Evolutionary conservation across 1,140 invertebrate species (phyloP).

Genomic region (Tribolium castaneum): DNA sequence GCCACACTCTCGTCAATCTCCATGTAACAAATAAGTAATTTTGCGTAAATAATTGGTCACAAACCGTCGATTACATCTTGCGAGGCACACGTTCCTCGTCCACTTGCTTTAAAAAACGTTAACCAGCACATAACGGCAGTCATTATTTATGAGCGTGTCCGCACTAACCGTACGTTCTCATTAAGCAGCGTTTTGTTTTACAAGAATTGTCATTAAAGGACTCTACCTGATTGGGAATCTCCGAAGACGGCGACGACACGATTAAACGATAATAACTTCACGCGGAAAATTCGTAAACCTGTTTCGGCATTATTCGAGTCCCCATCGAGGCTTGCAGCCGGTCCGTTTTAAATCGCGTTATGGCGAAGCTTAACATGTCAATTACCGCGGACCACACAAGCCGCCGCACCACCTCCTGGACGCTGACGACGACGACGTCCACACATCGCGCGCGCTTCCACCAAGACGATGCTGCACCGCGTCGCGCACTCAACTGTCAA

Average conservation of each 20-base stretch:
- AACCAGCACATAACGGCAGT: constrained; percentile 12
- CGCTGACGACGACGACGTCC: not conserved
- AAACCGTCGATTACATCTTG: not conserved
- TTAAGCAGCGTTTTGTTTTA: constrained; percentile 16
- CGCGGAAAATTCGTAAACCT: constrained; percentile 50
- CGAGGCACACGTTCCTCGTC: not conserved
- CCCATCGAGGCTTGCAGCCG: constrained; percentile 7
- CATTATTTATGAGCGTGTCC: constrained; percentile 21
- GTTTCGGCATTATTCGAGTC: constrained; percentile 54
- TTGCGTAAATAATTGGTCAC: not conserved
- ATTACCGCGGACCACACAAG: constrained; percentile 57
- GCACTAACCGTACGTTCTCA: constrained; percentile 8
- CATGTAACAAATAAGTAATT: not conserved
- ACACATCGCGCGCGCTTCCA: constrained; percentile 25
- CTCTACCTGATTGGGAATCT: not conserved
- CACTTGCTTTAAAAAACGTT: constrained; percentile 25
- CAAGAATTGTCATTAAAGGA: constrained; percentile 1
- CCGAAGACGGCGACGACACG: not conserved
- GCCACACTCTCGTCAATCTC: not conserved
- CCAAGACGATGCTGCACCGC: not conserved
- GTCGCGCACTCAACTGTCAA: constrained; percentile 25
- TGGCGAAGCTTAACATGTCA: constrained; percentile 55
- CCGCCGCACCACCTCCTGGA: constrained; percentile 1
- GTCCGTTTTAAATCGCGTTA: constrained; percentile 51
- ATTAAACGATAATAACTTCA: constrained; percentile 11